Evolutionary conservation across 2,888 invertebrate genomes (phyloP).

Genomic region (Alcis repandata): DNA sequence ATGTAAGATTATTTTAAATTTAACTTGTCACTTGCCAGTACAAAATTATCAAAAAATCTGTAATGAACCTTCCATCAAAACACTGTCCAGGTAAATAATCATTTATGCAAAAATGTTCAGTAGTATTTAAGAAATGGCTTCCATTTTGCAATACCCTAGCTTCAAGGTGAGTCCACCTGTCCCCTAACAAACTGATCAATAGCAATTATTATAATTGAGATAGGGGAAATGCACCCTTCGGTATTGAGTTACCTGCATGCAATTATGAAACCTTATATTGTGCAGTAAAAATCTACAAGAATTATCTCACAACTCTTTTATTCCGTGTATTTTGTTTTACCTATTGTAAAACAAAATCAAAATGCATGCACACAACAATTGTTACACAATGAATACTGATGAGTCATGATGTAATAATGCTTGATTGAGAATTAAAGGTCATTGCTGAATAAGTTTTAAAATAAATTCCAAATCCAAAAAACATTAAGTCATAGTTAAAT

Average conservation of each 20-base stretch:
- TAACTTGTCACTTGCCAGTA: too few species aligned
- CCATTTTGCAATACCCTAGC: background rate
- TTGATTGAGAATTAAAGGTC: background rate
- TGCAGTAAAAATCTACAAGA: conserved; percentile 28
- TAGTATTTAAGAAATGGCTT: background rate
- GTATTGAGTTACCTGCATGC: conserved; percentile 53
- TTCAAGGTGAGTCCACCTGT: conserved; percentile 37
- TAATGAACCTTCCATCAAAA: too few species aligned
- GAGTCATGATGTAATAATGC: background rate
- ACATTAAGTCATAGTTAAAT: background rate
- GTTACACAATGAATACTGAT: background rate
- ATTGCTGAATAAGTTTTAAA: background rate
- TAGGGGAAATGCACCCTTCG: conserved; percentile 51
- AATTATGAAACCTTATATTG: conserved; percentile 52
- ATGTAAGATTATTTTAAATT: too few species aligned
- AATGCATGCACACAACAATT: background rate
- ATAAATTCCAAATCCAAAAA: background rate
- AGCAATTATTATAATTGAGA: conserved; percentile 46
- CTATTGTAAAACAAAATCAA: background rate
- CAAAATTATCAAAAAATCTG: too few species aligned
- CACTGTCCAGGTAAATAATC: too few species aligned
- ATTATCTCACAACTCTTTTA: background rate
- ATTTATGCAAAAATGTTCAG: too few species aligned
- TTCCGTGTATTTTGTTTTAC: too few species aligned
- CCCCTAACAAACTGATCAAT: conserved; percentile 36